phyloP scores from a whole-genome alignment of 1,140 invertebrate genomes.

The Zaprionus davidi region DNA sequence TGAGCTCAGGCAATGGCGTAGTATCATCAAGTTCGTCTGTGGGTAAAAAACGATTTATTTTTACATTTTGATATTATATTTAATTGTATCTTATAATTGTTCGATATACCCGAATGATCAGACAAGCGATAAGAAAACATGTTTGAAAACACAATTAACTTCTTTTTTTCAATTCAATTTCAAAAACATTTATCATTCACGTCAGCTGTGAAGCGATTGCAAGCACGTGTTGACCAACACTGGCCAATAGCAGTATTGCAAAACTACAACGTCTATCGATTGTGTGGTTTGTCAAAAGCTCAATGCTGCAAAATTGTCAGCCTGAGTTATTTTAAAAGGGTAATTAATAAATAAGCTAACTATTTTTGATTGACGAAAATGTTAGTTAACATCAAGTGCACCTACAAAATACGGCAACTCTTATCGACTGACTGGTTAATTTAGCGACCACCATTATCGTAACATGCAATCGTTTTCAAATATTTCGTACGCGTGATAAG shows the following conservation, averaged over 20 bases:
- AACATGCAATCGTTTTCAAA: background rate
- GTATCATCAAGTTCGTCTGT: conserved; percentile 67
- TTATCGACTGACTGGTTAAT: background rate
- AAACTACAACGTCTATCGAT: background rate
- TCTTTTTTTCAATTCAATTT: conserved; percentile 66
- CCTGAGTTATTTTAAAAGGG: no score
- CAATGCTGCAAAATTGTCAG: background rate
- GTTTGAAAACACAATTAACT: conserved; percentile 27
- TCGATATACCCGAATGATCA: conserved; percentile 42
- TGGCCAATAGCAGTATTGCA: background rate
- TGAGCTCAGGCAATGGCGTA: conserved; percentile 68
- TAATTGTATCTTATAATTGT: background rate
- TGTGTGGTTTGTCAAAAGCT: background rate
- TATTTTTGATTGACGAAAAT: background rate
- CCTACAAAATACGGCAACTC: background rate
- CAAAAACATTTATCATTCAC: conserved; percentile 55
- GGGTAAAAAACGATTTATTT: background rate
- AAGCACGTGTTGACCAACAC: conserved; percentile 37
- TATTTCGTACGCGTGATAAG: conserved; percentile 1
- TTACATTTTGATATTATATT: background rate
- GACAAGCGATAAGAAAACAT: conserved; percentile 48
- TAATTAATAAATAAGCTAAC: background rate
- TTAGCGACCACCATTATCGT: background rate
- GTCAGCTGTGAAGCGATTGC: conserved; percentile 61
- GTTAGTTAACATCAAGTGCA: background rate